These are phyloP conservation scores for Steatornis caripensis DNA, from an alignment of 2,113 vertebrate genomes.

Conservation along the genomic window DNA sequence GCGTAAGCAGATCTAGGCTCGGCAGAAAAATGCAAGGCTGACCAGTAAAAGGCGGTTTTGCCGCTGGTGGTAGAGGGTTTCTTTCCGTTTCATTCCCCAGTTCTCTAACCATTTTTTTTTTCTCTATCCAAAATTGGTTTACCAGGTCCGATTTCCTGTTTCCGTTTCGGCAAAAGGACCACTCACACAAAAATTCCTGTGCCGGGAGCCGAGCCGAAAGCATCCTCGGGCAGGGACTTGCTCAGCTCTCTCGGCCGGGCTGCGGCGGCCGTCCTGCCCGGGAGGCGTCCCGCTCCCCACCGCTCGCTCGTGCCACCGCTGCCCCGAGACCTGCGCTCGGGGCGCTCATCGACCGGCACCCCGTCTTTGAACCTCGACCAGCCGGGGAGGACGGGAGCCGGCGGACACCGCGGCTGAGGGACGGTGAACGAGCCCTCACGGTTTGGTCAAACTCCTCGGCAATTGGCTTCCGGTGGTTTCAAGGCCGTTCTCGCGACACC, in stretches of 20 bases:
- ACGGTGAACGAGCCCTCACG: background rate
- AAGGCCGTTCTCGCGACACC: background rate
- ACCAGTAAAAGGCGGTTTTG: background rate
- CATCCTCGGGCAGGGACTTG: background rate
- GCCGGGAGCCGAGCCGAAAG: background rate
- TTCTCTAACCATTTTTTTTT: background rate
- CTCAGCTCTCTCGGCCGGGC: no score
- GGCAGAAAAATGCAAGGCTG: background rate
- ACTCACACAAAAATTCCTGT: background rate
- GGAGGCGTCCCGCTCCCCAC: background rate
- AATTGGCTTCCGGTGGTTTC: background rate
- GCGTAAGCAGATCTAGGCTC: background rate
- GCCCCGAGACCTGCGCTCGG: background rate
- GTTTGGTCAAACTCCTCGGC: background rate
- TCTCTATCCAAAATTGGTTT: background rate
- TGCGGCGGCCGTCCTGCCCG: no score
- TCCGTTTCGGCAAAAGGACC: background rate
- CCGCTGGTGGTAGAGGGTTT: background rate
- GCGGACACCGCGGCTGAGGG: background rate
- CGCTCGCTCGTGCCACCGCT: background rate
- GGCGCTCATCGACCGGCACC: background rate
- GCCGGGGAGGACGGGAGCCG: accelerated
- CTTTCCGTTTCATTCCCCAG: background rate
- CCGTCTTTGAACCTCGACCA: background rate
- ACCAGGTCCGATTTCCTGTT: background rate